A percentile compares a stretch with the other conserved stretches of the same genome.
Evolutionary conservation across 2,113 vertebrate species (phyloP).

Genomic region (Protobothrops mucrosquamatus): DNA sequence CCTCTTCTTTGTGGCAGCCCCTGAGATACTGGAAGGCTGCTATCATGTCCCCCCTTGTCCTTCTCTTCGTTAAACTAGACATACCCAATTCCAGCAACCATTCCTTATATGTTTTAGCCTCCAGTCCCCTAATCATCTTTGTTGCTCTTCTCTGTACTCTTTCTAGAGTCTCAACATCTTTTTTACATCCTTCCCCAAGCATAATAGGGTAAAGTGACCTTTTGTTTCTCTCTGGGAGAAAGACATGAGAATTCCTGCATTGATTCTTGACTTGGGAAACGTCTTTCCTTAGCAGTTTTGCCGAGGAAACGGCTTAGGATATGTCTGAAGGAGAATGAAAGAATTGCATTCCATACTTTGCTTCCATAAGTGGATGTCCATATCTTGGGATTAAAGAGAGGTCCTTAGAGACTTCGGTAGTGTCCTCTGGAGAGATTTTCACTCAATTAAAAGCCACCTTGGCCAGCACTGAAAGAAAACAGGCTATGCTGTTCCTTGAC

Average conservation of each 20-base stretch:
- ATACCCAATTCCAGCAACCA: no score
- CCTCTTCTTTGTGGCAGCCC: no score
- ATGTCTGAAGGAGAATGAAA: not conserved
- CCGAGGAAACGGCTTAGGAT: not conserved
- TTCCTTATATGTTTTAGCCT: no score
- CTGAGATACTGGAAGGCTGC: no score
- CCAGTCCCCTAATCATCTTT: no score
- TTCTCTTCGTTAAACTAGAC: no score
- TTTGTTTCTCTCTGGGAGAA: not conserved
- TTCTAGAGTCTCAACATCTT: no score
- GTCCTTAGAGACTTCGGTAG: not conserved
- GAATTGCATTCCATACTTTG: not conserved
- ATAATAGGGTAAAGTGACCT: not conserved
- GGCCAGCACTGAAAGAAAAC: no score
- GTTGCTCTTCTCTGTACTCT: no score
- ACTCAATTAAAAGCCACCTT: no score
- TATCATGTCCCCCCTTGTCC: no score
- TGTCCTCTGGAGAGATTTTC: not conserved
- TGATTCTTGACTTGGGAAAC: not conserved
- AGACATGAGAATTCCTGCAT: not conserved
- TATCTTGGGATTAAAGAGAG: not conserved
- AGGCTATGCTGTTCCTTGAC: no score
- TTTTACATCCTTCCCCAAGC: not conserved
- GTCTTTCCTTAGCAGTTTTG: not conserved
- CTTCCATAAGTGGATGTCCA: not conserved